Conservation (phyloP, 2,888 invertebrate genomes). For the Rhamnusium bicolor region DNA sequence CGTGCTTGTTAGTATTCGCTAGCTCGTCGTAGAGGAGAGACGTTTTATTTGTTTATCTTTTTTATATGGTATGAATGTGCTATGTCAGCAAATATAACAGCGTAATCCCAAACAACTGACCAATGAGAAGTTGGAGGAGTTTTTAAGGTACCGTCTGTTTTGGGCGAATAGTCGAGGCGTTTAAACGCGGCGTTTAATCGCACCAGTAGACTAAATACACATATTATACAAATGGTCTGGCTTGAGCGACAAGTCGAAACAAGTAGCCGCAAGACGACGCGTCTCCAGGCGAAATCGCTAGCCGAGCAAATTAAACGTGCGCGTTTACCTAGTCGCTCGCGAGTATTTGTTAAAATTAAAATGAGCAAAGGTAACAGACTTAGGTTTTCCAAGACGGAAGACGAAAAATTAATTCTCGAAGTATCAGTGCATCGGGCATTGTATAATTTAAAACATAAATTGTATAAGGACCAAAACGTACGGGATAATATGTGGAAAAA, state of each 20-base stretch:
- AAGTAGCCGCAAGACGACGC: slow-evolving; percentile 14
- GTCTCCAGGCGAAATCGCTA: slow-evolving; percentile 4
- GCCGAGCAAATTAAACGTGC: background rate
- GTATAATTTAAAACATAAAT: background rate
- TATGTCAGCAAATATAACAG: too few relatives aligned
- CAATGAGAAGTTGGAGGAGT: too few relatives aligned
- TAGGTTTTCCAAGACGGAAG: background rate
- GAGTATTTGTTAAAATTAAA: background rate
- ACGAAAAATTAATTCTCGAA: background rate
- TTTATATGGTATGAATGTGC: too few relatives aligned
- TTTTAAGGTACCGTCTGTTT: too few relatives aligned
- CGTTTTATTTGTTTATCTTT: too few relatives aligned
- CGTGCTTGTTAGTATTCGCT: too few relatives aligned
- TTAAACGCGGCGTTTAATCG: too few relatives aligned
- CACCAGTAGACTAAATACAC: background rate
- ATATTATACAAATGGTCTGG: slow-evolving; percentile 15
- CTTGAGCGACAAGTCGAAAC: background rate
- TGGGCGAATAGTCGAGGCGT: too few relatives aligned
- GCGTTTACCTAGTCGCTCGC: slow-evolving; percentile 3
- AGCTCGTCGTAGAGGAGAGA: too few relatives aligned
- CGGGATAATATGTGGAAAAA: background rate
- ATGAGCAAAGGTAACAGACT: background rate
- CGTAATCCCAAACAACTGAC: too few relatives aligned
- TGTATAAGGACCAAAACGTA: slow-evolving; percentile 5
- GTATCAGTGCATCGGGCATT: background rate